phyloP scores from a whole-genome alignment of 2,797 vertebrate genomes.

The Gymnothorax javanicus region DNA sequence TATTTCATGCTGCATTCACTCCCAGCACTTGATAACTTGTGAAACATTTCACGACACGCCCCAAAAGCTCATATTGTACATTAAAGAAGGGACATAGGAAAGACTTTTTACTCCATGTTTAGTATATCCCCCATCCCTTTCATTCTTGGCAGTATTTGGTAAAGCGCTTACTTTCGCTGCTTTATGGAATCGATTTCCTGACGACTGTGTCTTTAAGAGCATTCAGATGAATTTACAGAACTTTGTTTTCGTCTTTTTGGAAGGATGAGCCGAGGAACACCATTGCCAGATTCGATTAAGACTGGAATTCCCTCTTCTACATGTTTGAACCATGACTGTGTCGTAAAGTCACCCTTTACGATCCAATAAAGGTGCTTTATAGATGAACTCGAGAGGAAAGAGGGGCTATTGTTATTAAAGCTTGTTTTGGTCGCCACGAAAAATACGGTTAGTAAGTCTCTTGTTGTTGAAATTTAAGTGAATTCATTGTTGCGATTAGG shows the following conservation, averaged over 20 bases:
- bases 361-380: slow-evolving; percentile 68
- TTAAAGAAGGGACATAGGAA: neutral
- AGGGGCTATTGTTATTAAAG: slow-evolving; percentile 30
- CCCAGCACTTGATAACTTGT: slow-evolving; percentile 3
- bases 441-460: neutral
- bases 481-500: neutral
- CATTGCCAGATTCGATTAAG: slow-evolving; percentile 10
- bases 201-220: neutral
- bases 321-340: slow-evolving; percentile 54
- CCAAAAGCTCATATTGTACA: neutral
- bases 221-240: neutral
- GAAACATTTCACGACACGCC: neutral
- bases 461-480: neutral
- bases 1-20: neutral
- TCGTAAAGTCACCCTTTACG: slow-evolving; percentile 65
- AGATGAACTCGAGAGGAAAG: slow-evolving; percentile 52
- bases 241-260: neutral
- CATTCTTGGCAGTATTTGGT: neutral
- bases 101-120: neutral
- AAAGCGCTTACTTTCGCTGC: neutral
- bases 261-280: slow-evolving; percentile 8
- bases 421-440: slow-evolving; percentile 10
- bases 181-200: neutral
- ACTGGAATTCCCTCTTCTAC: slow-evolving; percentile 23
- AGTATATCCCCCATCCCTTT: neutral